Evolutionary conservation across 2,888 invertebrate genomes (phyloP), one percentile per base, ranked within the genome.

Genomic region (Marasmarcha lunaedactyla): DNA sequence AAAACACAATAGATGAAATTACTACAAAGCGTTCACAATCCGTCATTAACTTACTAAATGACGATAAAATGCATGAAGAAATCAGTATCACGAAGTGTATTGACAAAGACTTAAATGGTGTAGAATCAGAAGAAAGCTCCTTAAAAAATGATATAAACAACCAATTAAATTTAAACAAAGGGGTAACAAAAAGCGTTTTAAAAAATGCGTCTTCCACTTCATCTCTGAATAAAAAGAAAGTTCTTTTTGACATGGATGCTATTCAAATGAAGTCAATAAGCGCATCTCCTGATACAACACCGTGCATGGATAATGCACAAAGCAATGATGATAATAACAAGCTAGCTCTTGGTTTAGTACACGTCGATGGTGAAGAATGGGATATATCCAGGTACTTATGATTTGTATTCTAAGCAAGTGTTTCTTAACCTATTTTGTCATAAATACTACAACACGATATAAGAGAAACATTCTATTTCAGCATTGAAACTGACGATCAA

Each of bases 161-260:
- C n/a, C n/a, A n/a, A 9, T 25, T 25, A 25, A 10, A 4, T 30
- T 7, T 30, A 30, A 2, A 30, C n/a, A 10, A n/a, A 30, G n/a
- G 10, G 3, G 30, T n/a, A 7, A 30, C 84, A 35, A 88, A 86
- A 63, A 78, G 88, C 37, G 88, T 87, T 20, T 56, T 89, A 26
- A 89, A 88, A 67, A 83, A 77, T 54, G 84, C 77, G 35, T 78
- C 85, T 1, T 86, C 87, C 1, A 71, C 70, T 14, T 84, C 83
- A 27, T 85, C 85, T 34, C 55, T 87, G 15, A 76, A 84, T 14
- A 89, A 89, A 51, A 89, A 89, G 59, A 88, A 86, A 65, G 89
- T 89, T 5, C 52, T 88, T 35, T 89, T 89, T 51, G 87, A 88
- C 66, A 76, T 89, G 63, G 85, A 86, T 50, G 78, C 84, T 2